These are phyloP conservation scores for Triplophysa rosa DNA, from an alignment of 2,113 vertebrate genomes.

Conservation along the genomic window DNA sequence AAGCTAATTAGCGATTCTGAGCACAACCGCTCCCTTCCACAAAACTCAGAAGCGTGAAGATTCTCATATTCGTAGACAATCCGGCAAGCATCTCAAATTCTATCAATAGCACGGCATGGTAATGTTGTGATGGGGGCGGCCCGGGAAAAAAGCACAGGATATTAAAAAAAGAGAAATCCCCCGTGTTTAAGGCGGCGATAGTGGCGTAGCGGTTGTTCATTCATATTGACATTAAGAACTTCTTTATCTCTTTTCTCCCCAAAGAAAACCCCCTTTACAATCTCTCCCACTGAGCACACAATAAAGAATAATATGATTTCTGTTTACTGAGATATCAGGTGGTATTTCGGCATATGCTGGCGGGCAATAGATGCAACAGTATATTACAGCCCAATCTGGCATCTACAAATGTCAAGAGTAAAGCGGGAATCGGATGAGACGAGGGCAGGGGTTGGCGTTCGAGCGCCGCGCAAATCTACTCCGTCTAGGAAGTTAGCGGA, in stretches of 20 bases:
- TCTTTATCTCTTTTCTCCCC: slow-evolving; percentile 81
- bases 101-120: slow-evolving; percentile 55
- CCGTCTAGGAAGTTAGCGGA: slow-evolving; percentile 75
- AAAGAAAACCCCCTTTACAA: slow-evolving; percentile 77
- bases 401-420: slow-evolving; percentile 90
- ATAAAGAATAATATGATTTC: slow-evolving; percentile 89
- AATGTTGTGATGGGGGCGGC: slow-evolving; percentile 50
- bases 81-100: slow-evolving; percentile 54
- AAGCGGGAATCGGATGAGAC: slow-evolving; percentile 57
- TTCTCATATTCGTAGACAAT: slow-evolving; percentile 58
- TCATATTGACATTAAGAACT: slow-evolving; percentile 91
- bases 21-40: slow-evolving; percentile 43
- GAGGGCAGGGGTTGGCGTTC: slow-evolving; percentile 64
- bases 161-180: slow-evolving; percentile 72
- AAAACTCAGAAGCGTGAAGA: slow-evolving; percentile 47
- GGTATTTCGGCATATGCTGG: slow-evolving; percentile 83
- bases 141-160: slow-evolving; percentile 63
- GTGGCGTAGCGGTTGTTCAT: slow-evolving; percentile 61
- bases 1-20: slow-evolving; percentile 64
- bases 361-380: slow-evolving; percentile 79
- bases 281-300: slow-evolving; percentile 79
- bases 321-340: slow-evolving; percentile 92
- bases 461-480: slow-evolving; percentile 57
- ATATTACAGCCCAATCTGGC: slow-evolving; percentile 85
- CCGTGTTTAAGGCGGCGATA: slow-evolving; percentile 61